A percentile compares a stretch with the other conserved stretches of the same genome.
Evolutionary conservation across 2,888 invertebrate genomes (phyloP).

Genomic region (Rhopalosiphum nymphaeae): DNA sequence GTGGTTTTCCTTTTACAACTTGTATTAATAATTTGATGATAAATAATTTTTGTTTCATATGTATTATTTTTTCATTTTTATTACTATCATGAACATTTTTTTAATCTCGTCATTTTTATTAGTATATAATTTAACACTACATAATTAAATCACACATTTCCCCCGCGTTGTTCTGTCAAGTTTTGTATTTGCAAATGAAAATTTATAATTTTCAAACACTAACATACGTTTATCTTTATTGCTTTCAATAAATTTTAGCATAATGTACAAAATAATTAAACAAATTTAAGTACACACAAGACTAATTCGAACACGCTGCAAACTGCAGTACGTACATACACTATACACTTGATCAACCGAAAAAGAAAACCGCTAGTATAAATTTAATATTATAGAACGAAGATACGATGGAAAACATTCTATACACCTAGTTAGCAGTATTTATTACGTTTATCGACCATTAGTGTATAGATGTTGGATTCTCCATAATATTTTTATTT

Average conservation of each 20-base stretch:
- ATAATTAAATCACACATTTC: background rate
- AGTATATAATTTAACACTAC: background rate
- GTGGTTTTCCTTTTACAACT: background rate
- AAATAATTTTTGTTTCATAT: background rate
- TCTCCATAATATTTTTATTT: too few relatives aligned
- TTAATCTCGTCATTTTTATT: background rate
- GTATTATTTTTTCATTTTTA: background rate
- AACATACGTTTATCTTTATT: background rate
- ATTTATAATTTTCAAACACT: background rate
- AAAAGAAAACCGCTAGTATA: background rate
- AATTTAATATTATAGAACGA: too few relatives aligned
- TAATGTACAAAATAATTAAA: background rate
- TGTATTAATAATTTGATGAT: background rate
- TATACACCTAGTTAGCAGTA: too few relatives aligned
- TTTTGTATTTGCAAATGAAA: constrained; percentile 7
- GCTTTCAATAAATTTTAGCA: constrained; percentile 15
- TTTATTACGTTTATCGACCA: too few relatives aligned
- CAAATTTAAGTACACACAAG: too few relatives aligned
- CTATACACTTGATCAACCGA: too few relatives aligned
- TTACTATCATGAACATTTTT: background rate
- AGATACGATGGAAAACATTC: too few relatives aligned
- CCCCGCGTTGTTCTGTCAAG: background rate
- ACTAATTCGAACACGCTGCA: too few relatives aligned
- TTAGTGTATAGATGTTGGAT: too few relatives aligned
- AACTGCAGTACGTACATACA: too few relatives aligned